Conservation (phyloP, 2,888 invertebrate species). For the Charanyca ferruginea region DNA sequence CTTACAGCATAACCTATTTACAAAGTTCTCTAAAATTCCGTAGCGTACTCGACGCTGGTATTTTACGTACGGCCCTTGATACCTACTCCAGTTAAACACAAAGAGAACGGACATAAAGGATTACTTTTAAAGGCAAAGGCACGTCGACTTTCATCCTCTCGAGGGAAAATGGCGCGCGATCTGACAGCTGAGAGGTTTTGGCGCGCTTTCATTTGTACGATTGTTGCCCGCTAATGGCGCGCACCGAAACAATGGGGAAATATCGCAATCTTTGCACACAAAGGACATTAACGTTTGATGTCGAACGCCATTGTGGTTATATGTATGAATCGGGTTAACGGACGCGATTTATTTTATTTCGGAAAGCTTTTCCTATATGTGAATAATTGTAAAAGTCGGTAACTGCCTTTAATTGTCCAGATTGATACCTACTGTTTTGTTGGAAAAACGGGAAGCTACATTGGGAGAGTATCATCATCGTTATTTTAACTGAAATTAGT, state of each 20-base stretch:
- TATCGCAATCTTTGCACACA: conserved; percentile 80
- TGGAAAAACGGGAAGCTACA: neutral
- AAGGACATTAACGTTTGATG: conserved; percentile 86
- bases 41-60: conserved; percentile 41
- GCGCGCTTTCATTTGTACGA: conserved; percentile 80
- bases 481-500: too few species aligned
- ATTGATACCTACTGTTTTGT: too few species aligned
- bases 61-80: conserved; percentile 55
- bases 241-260: conserved; percentile 85
- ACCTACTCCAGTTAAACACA: conserved; percentile 59
- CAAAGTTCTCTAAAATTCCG: conserved; percentile 20
- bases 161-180: conserved; percentile 85
- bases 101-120: conserved; percentile 67
- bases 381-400: neutral
- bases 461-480: neutral
- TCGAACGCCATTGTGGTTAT: conserved; percentile 76
- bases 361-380: conserved; percentile 16
- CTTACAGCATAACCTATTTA: conserved; percentile 13
- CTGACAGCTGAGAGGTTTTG: conserved; percentile 81
- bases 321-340: conserved; percentile 53
- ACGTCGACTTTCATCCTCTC: conserved; percentile 71
- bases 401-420: neutral
- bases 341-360: conserved; percentile 33
- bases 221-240: conserved; percentile 87
- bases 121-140: conserved; percentile 70